Conservation (phyloP, 2,113 vertebrate genomes). For the Datnioides undecimradiatus region DNA sequence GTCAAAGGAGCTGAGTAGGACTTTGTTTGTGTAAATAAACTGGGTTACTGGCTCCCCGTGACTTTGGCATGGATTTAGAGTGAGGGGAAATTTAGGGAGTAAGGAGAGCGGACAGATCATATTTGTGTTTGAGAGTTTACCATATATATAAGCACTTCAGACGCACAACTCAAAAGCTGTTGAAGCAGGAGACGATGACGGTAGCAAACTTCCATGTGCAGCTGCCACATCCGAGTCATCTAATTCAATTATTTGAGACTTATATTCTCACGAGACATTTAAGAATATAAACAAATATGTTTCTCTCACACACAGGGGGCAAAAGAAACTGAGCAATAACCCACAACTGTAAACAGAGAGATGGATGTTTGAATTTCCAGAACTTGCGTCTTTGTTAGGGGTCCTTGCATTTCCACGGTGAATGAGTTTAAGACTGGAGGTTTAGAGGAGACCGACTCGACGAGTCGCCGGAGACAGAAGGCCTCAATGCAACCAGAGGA, state of each 20-base stretch:
- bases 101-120: slow-evolving; percentile 56
- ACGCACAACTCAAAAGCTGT: background rate
- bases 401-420: slow-evolving; percentile 53
- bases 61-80: slow-evolving; percentile 90
- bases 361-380: slow-evolving; percentile 15
- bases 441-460: slow-evolving; percentile 53
- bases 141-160: slow-evolving; percentile 12
- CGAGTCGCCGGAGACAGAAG: slow-evolving; percentile 66
- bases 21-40: slow-evolving; percentile 99
- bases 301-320: slow-evolving; percentile 7
- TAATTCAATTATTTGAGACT: slow-evolving; percentile 69
- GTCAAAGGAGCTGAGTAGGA: slow-evolving; percentile 98
- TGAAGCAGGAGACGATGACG: slow-evolving; percentile 1
- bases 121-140: slow-evolving; percentile 27
- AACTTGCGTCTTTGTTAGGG: too few relatives aligned
- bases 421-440: slow-evolving; percentile 43
- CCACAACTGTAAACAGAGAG: slow-evolving; percentile 37
- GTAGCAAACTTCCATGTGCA: slow-evolving; percentile 12
- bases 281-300: slow-evolving; percentile 43
- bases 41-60: slow-evolving; percentile 94
- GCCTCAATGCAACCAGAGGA: slow-evolving; percentile 75
- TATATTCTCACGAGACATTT: slow-evolving; percentile 33
- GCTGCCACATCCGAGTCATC: slow-evolving; percentile 13
- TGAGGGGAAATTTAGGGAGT: slow-evolving; percentile 54
- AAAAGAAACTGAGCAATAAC: slow-evolving; percentile 22